Conservation (phyloP, 1,140 invertebrate species). For the Apis florea region DNA sequence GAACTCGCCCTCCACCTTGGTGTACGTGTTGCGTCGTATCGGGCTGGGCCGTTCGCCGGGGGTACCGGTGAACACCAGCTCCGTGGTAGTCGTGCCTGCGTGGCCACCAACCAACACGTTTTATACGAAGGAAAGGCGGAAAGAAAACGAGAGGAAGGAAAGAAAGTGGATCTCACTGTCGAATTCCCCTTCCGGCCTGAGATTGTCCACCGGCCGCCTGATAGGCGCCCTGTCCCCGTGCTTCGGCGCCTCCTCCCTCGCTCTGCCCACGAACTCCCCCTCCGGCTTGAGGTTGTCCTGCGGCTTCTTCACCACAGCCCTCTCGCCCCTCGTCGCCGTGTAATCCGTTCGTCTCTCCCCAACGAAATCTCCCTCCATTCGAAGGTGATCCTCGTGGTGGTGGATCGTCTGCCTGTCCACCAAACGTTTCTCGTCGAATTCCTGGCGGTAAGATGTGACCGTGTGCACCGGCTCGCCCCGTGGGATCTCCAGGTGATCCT, state of each 20-base stretch:
- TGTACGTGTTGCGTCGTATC: slow-evolving; percentile 90
- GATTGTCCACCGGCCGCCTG: slow-evolving; percentile 79
- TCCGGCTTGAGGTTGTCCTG: slow-evolving; percentile 82
- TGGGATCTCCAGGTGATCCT: slow-evolving; percentile 82
- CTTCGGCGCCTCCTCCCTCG: slow-evolving; percentile 64
- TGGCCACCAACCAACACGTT: too few relatives aligned
- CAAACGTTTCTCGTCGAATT: slow-evolving; percentile 85
- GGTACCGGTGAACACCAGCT: slow-evolving; percentile 85
- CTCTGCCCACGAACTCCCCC: slow-evolving; percentile 81
- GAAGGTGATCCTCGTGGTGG: slow-evolving; percentile 80
- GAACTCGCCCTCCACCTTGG: slow-evolving; percentile 85
- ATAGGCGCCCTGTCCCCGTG: slow-evolving; percentile 62
- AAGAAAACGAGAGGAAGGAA: too few relatives aligned
- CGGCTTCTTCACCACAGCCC: slow-evolving; percentile 78
- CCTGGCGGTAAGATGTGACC: slow-evolving; percentile 84
- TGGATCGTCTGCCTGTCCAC: slow-evolving; percentile 77
- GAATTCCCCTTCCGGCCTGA: slow-evolving; percentile 83
- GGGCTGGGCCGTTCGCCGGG: slow-evolving; percentile 84
- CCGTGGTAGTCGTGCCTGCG: slow-evolving; percentile 80
- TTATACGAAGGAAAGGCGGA: too few relatives aligned
- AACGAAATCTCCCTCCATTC: slow-evolving; percentile 81
- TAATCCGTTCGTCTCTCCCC: slow-evolving; percentile 78
- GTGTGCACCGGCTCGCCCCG: slow-evolving; percentile 80
- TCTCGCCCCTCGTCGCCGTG: slow-evolving; percentile 72
- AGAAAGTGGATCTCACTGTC: slow-evolving; percentile 60